These are phyloP conservation scores for Passerina amoena DNA, from an alignment of 2,113 vertebrate genomes.

Conservation along the genomic window DNA sequence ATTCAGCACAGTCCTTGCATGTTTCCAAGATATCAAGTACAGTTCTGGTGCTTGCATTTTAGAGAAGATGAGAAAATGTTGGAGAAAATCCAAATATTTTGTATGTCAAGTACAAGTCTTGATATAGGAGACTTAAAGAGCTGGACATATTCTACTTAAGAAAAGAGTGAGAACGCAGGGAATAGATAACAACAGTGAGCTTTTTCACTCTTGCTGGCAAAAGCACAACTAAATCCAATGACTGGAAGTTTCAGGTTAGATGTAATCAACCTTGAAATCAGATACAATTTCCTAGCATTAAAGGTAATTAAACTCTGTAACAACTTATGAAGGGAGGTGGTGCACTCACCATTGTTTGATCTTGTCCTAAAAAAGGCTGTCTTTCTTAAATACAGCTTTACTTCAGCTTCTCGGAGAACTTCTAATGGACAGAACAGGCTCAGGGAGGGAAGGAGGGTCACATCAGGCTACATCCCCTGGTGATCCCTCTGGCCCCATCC, in stretches of 20 bases:
- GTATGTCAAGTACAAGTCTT: neutral
- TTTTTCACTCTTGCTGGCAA: constrained; percentile 39
- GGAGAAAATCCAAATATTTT: constrained; percentile 23
- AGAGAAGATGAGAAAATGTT: neutral
- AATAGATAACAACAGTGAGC: neutral
- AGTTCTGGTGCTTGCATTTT: neutral
- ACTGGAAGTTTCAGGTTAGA: constrained; percentile 51
- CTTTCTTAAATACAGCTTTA: neutral
- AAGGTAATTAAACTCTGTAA: constrained; percentile 38
- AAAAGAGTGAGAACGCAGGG: neutral
- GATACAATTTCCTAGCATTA: constrained; percentile 18
- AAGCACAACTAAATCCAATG: constrained; percentile 46
- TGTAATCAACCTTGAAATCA: constrained; percentile 59
- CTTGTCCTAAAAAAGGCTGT: neutral
- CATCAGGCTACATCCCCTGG: neutral
- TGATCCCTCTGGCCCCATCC: neutral
- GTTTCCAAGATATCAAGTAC: neutral
- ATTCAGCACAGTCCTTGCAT: neutral
- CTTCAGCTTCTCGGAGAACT: neutral
- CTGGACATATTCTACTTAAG: neutral
- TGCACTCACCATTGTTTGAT: neutral
- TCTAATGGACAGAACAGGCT: neutral
- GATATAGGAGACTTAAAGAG: neutral
- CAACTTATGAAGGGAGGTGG: neutral
- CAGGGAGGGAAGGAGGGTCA: neutral